Base-by-base conservation (phyloP, 1,140 invertebrate species). In the Brachionus rubens region DNA sequence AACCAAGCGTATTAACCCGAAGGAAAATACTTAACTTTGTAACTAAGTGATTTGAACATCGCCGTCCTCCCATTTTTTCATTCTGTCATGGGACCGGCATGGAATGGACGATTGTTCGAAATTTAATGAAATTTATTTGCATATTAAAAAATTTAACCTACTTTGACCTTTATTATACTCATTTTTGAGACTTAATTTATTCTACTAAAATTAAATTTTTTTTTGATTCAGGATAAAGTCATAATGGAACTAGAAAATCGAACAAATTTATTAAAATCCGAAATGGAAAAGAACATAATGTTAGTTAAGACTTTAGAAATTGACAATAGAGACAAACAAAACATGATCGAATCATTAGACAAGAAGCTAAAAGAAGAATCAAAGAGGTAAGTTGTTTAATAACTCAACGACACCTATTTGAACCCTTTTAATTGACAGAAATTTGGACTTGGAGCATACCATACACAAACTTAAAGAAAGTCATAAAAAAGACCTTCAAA, bases 241-340 rank as follows among this genome's bases (percentile, higher is more conserved):
- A 85, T 85, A 19, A 82, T 81, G 48, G 83, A 85, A 56, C 78
- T 85, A 30, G 83, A 85, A 59, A 77, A 52, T 7, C 72, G 83
- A 30, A 80, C 83, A 6, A 82, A 84, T 75, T 80, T 81, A 75
- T 75, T 84, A 56, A 82, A 80, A 65, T 75, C 72, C n/a, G 83
- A 85, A 76, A 82, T 82, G 33, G 82, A 84, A 70, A 79, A 80
- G 40, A 80, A 79, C 3, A 78, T 54, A n/a, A 33, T 50, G 28
- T 30, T 72, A 16, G 12, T 50, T 36, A 72, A 30, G 12, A 30
- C 30, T 50, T 54, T 72, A 46, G 68, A 72, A 40, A 14, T 30
- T 12, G 68, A 72, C 26, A 72, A 50, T 16, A 72, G 30, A 54
- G 50, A 54, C 30, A 72, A 72, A 10, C 46, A 72, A 19, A 41